A percentile compares a stretch with the other conserved stretches of the same genome.
These are phyloP conservation scores for Bradypus variegatus DNA, from an alignment of 2,797 vertebrate genomes.

Conservation along the genomic window DNA sequence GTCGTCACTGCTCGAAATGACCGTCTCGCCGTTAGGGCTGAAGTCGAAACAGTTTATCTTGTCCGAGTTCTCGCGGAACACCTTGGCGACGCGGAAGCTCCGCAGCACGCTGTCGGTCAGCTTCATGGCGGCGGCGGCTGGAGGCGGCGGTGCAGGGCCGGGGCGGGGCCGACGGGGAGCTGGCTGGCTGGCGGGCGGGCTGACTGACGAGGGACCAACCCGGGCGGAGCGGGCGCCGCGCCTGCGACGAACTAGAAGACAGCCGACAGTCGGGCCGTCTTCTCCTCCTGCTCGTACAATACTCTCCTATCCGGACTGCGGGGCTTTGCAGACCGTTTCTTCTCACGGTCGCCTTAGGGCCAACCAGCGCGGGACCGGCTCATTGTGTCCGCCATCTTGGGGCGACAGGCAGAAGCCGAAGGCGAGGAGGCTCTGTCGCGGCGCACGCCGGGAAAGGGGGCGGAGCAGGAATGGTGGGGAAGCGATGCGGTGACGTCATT, in stretches of 20 bases:
- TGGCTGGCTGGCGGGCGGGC: neutral
- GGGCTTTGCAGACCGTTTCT: neutral
- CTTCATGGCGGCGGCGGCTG: conserved; percentile 83
- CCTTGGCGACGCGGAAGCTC: conserved; percentile 98
- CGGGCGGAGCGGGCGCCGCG: neutral
- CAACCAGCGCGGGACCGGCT: conserved; percentile 54
- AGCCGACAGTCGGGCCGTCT: neutral
- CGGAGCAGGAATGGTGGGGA: neutral
- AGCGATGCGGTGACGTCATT: conserved; percentile 41
- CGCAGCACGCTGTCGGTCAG: conserved; percentile 98
- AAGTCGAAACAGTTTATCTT: conserved; percentile 99
- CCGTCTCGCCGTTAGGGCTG: conserved; percentile 96
- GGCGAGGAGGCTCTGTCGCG: conserved; percentile 11
- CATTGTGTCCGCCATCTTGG: conserved; percentile 80
- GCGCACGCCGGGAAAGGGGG: conserved; percentile 37
- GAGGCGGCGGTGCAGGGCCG: conserved; percentile 38
- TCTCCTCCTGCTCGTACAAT: neutral
- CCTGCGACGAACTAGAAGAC: neutral
- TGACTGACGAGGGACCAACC: neutral
- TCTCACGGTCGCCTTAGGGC: conserved; percentile 42
- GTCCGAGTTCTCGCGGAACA: conserved; percentile 97
- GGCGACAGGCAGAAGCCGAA: conserved; percentile 41
- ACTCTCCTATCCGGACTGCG: neutral
- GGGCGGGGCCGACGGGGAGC: conserved; percentile 48
- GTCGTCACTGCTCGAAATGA: conserved; percentile 98